These are phyloP conservation scores for Melinaea menophilus DNA, from an alignment of 2,888 invertebrate genomes.

Conservation along the genomic window DNA sequence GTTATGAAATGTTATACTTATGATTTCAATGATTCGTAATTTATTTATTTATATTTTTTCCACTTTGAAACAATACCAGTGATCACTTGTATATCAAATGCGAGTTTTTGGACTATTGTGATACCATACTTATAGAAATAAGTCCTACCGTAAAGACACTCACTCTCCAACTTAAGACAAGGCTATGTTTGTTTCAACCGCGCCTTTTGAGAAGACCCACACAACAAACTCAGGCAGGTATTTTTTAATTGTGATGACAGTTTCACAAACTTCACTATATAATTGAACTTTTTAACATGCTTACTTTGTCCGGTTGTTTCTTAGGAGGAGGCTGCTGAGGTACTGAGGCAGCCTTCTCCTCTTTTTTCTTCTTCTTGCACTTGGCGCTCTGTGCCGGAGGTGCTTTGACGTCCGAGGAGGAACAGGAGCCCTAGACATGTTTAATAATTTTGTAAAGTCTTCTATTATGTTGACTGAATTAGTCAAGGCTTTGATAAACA, in stretches of 20 bases:
- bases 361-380: conserved; percentile 69
- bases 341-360: conserved; percentile 51
- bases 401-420: conserved; percentile 89
- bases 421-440: conserved; percentile 83
- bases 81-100: too few relatives aligned
- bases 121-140: too few relatives aligned
- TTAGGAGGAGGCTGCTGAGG: conserved; percentile 45
- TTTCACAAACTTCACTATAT: background rate
- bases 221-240: too few relatives aligned
- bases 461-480: background rate
- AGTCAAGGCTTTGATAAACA: background rate
- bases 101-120: too few relatives aligned
- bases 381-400: conserved; percentile 84
- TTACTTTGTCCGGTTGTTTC: conserved; percentile 68
- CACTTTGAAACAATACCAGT: too few relatives aligned
- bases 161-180: too few relatives aligned
- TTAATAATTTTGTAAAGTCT: background rate
- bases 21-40: too few relatives aligned
- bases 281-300: conserved; percentile 5
- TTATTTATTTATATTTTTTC: too few relatives aligned
- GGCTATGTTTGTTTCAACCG: too few relatives aligned
- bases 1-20: background rate
- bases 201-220: too few relatives aligned
- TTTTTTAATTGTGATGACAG: too few relatives aligned
- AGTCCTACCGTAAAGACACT: too few relatives aligned